phyloP scores from a whole-genome alignment of 2,797 vertebrate genomes.

The Etheostoma perlongum region DNA sequence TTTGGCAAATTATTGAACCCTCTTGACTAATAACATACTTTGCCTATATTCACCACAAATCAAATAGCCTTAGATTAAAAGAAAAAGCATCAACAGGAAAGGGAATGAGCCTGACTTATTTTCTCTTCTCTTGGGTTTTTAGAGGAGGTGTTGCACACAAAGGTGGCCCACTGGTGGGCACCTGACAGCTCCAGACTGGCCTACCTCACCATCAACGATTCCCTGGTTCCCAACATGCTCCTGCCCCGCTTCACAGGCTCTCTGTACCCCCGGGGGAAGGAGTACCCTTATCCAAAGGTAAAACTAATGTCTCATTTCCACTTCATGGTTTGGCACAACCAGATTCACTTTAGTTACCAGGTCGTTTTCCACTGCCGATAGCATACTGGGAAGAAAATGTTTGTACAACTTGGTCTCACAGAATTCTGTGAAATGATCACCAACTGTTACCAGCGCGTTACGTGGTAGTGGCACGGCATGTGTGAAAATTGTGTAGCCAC shows the following conservation, averaged over 20 bases:
- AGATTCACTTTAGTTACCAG: too few species aligned
- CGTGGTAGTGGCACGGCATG: too few species aligned
- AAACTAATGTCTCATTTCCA: background rate
- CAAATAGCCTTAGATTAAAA: background rate
- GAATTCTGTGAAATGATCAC: too few species aligned
- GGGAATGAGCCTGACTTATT: background rate
- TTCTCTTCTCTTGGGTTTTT: constrained; percentile 13
- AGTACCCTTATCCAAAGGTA: constrained; percentile 83
- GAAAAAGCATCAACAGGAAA: background rate
- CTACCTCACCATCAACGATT: constrained; percentile 83
- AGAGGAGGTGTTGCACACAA: constrained; percentile 80
- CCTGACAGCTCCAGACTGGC: constrained; percentile 81
- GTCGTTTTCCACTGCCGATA: too few species aligned
- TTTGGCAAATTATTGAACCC: background rate
- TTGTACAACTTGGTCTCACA: too few species aligned
- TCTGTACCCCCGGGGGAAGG: constrained; percentile 75
- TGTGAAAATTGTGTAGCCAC: too few species aligned
- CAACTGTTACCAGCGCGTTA: too few species aligned
- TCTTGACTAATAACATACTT: background rate
- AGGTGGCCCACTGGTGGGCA: constrained; percentile 84
- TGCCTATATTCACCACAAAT: background rate
- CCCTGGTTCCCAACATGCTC: constrained; percentile 81
- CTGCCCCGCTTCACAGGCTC: constrained; percentile 79
- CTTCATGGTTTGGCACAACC: too few species aligned
- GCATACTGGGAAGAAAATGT: too few species aligned